These are phyloP conservation scores for Plagodis pulveraria DNA, from an alignment of 2,888 invertebrate species.

Conservation along the genomic window DNA sequence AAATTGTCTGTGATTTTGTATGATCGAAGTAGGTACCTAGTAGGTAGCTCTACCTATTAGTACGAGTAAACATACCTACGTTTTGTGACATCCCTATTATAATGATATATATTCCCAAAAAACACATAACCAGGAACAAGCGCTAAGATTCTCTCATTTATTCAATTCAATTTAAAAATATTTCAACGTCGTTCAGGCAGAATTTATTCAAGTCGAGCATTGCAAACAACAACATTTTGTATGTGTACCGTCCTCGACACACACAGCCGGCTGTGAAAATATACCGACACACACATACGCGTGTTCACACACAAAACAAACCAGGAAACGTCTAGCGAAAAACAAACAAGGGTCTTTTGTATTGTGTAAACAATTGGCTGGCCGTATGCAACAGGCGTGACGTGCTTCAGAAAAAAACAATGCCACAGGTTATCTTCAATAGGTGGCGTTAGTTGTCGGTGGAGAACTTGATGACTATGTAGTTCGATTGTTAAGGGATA, in stretches of 20 bases:
- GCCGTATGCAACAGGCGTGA: constrained; percentile 83
- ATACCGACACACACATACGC: constrained; percentile 56
- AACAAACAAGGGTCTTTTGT: constrained; percentile 85
- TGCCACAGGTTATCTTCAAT: constrained; percentile 63
- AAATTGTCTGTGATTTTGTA: too few species aligned
- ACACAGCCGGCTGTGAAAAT: constrained; percentile 80
- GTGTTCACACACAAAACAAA: constrained; percentile 80
- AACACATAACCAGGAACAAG: too few species aligned
- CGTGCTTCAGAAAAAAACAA: constrained; percentile 63
- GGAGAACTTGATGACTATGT: constrained; percentile 28
- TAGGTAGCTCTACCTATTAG: too few species aligned
- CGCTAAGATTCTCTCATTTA: neutral
- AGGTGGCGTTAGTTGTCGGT: constrained; percentile 60
- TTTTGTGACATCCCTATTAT: too few species aligned
- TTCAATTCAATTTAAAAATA: constrained; percentile 36
- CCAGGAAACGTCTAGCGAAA: constrained; percentile 86
- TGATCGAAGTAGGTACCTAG: too few species aligned
- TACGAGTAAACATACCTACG: too few species aligned
- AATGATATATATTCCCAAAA: too few species aligned
- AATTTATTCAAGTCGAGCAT: constrained; percentile 72
- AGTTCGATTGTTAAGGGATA: constrained; percentile 30
- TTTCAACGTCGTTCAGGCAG: constrained; percentile 50
- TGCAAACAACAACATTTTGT: constrained; percentile 78
- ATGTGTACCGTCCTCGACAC: constrained; percentile 73
- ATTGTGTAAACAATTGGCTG: constrained; percentile 82